Evolutionary conservation across 2,888 invertebrate species (phyloP).

Genomic region (Elmis aenea): DNA sequence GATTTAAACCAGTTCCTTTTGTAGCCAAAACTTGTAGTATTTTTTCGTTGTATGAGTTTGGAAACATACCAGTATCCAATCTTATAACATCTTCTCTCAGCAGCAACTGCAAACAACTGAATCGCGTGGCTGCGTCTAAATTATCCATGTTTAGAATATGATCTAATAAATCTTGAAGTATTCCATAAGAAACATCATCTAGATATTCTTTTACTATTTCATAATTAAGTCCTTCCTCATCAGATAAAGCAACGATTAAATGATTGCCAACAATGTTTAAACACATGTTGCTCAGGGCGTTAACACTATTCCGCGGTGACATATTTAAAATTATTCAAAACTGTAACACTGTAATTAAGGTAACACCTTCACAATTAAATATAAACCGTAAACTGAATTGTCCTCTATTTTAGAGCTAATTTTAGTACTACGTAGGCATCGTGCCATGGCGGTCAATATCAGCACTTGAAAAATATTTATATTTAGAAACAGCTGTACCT

Average conservation of each 20-base stretch:
- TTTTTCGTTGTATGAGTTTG: slow-evolving; percentile 65
- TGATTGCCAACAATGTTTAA: slow-evolving; percentile 58
- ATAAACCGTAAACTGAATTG: too few relatives aligned
- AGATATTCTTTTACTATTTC: slow-evolving; percentile 48
- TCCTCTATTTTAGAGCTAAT: too few relatives aligned
- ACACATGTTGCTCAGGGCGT: slow-evolving; percentile 55
- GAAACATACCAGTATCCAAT: slow-evolving; percentile 64
- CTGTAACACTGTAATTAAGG: too few relatives aligned
- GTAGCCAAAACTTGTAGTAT: slow-evolving; percentile 61
- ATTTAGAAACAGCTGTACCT: too few relatives aligned
- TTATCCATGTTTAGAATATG: slow-evolving; percentile 61
- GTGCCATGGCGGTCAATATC: too few relatives aligned
- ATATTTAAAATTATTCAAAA: too few relatives aligned
- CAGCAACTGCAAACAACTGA: slow-evolving; percentile 59
- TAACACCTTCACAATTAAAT: too few relatives aligned
- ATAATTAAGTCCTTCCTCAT: slow-evolving; percentile 50
- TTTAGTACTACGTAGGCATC: too few relatives aligned
- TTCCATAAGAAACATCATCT: slow-evolving; percentile 56
- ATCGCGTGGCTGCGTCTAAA: slow-evolving; percentile 63
- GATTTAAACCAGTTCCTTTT: slow-evolving; percentile 59
- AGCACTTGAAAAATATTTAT: too few relatives aligned
- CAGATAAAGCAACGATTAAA: slow-evolving; percentile 58
- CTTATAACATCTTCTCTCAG: slow-evolving; percentile 62
- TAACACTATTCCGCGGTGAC: slow-evolving; percentile 62
- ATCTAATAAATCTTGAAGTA: slow-evolving; percentile 63